These are phyloP conservation scores for Smittia aterrima DNA, from an alignment of 2,888 invertebrate species.

Conservation along the genomic window DNA sequence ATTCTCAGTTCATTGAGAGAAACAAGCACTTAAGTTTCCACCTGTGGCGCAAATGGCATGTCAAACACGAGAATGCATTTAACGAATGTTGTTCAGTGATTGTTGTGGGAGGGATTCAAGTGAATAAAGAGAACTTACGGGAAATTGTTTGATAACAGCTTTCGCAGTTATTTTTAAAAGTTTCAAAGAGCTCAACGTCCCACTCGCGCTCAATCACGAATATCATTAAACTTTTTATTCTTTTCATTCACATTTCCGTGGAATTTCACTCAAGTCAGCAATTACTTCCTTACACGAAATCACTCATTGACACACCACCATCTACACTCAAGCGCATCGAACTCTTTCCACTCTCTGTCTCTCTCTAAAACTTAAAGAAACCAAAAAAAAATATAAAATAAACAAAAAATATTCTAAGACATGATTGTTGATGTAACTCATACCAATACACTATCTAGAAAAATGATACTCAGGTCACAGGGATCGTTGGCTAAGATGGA, in stretches of 20 bases:
- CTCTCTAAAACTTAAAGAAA: neutral
- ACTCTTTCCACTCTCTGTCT: neutral
- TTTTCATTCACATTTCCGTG: neutral
- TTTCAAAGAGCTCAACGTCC: neutral
- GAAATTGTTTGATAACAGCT: neutral
- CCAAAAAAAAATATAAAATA: neutral
- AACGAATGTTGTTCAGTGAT: neutral
- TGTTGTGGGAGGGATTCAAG: neutral
- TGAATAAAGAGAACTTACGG: neutral
- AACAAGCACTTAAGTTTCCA: too few relatives aligned
- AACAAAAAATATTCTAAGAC: neutral
- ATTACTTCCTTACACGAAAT: neutral
- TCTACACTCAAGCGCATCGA: neutral
- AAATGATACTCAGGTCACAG: conserved; percentile 71
- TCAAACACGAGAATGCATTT: neutral
- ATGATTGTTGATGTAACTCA: conserved; percentile 7
- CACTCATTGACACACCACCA: neutral
- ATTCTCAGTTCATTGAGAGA: too few relatives aligned
- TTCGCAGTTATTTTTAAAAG: neutral
- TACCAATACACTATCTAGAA: conserved; percentile 45
- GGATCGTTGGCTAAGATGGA: conserved; percentile 90
- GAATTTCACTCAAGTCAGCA: neutral
- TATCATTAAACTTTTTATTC: neutral
- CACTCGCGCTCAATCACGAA: neutral
- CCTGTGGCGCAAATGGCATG: too few relatives aligned